Conservation (phyloP, 2,888 invertebrate genomes). For the Chironomus tentans region DNA sequence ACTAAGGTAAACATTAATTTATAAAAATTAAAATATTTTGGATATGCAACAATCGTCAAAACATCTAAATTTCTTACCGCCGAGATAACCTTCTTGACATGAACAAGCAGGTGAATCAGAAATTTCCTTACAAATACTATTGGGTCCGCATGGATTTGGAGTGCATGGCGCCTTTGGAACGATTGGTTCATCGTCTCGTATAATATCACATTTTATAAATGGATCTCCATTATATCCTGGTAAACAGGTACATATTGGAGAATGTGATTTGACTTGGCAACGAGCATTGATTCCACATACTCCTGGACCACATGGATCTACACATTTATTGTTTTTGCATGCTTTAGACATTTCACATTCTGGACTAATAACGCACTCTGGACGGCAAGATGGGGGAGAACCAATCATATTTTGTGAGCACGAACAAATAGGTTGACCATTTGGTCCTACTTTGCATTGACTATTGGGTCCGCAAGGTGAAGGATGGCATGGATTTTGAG, state of each 20-base stretch:
- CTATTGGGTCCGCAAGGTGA: no score
- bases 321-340: slow-evolving; percentile 59
- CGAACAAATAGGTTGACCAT: no score
- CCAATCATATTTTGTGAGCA: no score
- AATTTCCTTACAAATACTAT: not conserved
- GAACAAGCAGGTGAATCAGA: no score
- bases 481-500: no score
- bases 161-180: slow-evolving; percentile 32
- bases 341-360: no score
- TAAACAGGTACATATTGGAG: slow-evolving; percentile 57
- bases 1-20: slow-evolving; percentile 33
- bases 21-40: slow-evolving; percentile 61
- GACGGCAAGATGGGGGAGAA: no score
- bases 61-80: slow-evolving; percentile 56
- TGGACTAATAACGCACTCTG: no score
- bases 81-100: slow-evolving; percentile 63
- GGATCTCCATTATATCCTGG: slow-evolving; percentile 53
- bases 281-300: slow-evolving; percentile 56
- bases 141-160: no score
- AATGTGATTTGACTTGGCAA: slow-evolving; percentile 58
- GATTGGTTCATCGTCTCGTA: slow-evolving; percentile 30
- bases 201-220: slow-evolving; percentile 44
- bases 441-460: no score
- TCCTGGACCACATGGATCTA: slow-evolving; percentile 59
- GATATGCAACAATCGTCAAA: slow-evolving; percentile 42